Conservation (phyloP, 2,113 vertebrate genomes). For the Arothron firmamentum region DNA sequence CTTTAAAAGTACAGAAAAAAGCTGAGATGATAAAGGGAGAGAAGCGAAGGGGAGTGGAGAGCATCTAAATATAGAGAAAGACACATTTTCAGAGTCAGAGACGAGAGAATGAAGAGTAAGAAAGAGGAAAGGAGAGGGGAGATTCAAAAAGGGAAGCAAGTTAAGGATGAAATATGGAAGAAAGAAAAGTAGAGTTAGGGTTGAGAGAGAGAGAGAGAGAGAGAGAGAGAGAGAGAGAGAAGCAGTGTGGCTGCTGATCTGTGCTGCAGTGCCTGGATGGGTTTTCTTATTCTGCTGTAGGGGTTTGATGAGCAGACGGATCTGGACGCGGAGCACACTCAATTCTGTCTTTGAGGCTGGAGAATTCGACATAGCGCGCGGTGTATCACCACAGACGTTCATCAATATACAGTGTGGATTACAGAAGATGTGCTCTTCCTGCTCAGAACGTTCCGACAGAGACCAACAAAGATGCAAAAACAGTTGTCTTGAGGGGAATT, state of each 20-base stretch:
- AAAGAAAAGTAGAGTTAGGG: background rate
- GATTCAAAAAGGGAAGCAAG: constrained; percentile 19
- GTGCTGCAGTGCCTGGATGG: constrained; percentile 21
- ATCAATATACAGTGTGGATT: constrained; percentile 33
- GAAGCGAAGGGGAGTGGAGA: constrained; percentile 67
- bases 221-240: background rate
- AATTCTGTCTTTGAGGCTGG: constrained; percentile 16
- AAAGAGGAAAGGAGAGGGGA: constrained; percentile 37
- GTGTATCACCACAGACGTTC: constrained; percentile 34
- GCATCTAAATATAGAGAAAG: constrained; percentile 71
- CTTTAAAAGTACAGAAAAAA: constrained; percentile 54
- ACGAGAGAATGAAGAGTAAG: constrained; percentile 64
- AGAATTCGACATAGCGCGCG: constrained; percentile 20
- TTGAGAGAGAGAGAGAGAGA: background rate
- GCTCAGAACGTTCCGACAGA: constrained; percentile 15
- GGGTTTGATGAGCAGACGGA: constrained; percentile 29
- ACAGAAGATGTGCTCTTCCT: background rate
- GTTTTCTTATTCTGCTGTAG: constrained; percentile 20
- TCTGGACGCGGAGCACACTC: constrained; percentile 28
- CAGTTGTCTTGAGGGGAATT: background rate
- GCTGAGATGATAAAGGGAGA: constrained; percentile 65
- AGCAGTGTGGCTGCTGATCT: constrained; percentile 7
- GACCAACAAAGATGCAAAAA: constrained; percentile 25
- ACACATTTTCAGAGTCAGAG: constrained; percentile 60
- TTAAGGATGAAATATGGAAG: constrained; percentile 8